These are phyloP conservation scores for Eupleurogrammus muticus DNA, from an alignment of 2,797 vertebrate species.

Conservation along the genomic window DNA sequence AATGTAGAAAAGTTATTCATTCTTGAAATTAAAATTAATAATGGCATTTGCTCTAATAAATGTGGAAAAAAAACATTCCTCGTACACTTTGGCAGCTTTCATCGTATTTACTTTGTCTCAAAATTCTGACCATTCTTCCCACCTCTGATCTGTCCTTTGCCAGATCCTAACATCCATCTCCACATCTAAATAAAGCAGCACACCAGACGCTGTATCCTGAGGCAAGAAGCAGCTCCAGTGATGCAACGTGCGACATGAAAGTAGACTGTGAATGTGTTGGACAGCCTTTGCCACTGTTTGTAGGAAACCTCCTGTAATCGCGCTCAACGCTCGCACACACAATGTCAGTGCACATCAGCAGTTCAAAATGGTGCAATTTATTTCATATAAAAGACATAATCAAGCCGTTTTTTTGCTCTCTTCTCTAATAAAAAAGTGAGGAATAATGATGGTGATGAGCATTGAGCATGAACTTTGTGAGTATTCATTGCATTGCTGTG, in stretches of 20 bases:
- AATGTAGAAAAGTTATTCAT: no score
- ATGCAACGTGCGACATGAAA: slow-evolving; percentile 43
- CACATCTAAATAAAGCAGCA: slow-evolving; percentile 42
- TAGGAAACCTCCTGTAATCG: slow-evolving; percentile 21
- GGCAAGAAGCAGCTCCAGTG: slow-evolving; percentile 30
- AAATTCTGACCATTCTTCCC: neutral
- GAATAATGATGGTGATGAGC: no score
- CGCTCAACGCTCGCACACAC: slow-evolving; percentile 25
- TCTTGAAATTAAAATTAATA: no score
- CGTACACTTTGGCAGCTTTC: neutral
- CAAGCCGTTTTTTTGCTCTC: neutral
- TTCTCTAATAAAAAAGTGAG: neutral
- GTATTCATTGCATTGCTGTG: no score
- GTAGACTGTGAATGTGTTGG: slow-evolving; percentile 17
- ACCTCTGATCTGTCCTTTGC: neutral
- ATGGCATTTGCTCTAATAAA: no score
- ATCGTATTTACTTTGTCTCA: neutral
- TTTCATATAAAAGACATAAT: neutral
- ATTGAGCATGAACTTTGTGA: no score
- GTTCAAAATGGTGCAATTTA: slow-evolving; percentile 19
- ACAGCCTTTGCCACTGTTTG: slow-evolving; percentile 27
- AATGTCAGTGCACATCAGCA: slow-evolving; percentile 16
- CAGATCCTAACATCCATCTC: slow-evolving; percentile 22
- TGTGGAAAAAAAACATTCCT: no score
- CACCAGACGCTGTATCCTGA: slow-evolving; percentile 27